Base-by-base conservation (phyloP, 2,113 vertebrate species). In the Corvus hawaiiensis region DNA sequence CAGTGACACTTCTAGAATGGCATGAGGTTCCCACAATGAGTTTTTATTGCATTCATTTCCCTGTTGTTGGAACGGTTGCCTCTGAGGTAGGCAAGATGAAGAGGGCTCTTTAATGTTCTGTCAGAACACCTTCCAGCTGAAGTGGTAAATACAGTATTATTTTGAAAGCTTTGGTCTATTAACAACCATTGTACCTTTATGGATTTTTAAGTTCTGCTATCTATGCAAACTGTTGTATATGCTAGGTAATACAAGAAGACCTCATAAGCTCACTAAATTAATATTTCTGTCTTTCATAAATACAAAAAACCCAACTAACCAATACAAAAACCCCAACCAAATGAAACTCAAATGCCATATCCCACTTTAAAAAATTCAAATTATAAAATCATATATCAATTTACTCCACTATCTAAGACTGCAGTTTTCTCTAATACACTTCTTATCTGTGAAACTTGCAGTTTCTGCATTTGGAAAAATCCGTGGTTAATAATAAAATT, bases 241-340 rank as follows among this genome's bases (percentile, higher is more conserved):
- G 11, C 3, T 54, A 6, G 11, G 5, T 32, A 66, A 35, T 41
- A 66, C 4, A 56, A 72, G 52, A 63, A 26, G 7, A 62, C 3
- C 15, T 59, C 58, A 51, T 56, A 81, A 73, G 66, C 19, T 49
- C 39, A 76, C 8, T 33, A 43, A 67, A 64, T 13, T 24, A 48
- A 39, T 48, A 56, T 24, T 72, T 58, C 11, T 30, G 1, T 59
- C 17, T 54, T 83, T 5, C 30, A 62, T 7, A 78, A 16, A 61
- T 8, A 52, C 14, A 61, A 58, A 61, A 35, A 64, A 2, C 1
- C 5, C 9, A 61, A 82, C 3, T 3, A 74, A 48, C 2, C 1
- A 49, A 58, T 5, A 28, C 3, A 58, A 75, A 46, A 30, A 39
- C 6, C 2, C 0, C 1, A 8, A 3, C 8, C 7, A 54, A 27